Evolutionary conservation across 2,888 invertebrate species (phyloP), one percentile per base, ranked within the genome.

Genomic region (Rosalia funebris): DNA sequence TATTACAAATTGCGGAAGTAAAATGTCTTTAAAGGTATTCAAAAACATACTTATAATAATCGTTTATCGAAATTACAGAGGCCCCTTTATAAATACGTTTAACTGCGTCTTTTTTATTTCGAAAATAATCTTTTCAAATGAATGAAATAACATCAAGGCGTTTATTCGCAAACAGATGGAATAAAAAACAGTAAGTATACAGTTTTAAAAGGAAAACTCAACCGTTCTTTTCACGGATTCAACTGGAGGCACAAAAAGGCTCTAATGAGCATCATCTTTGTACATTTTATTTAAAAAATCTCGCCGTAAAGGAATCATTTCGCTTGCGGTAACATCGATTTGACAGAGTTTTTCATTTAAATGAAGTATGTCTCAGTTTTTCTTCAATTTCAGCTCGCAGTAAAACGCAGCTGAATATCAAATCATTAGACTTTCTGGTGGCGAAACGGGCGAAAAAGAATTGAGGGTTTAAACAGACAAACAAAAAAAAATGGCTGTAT

Each of bases 151-250:
- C 41, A 39, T 39, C 41, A 41, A 32, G 41, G 52, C 41, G 39
- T 41, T 41, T 41, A 20, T 39, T 52, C 15, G 25, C 16, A 7
- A 52, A 52, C 41, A 52, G 41, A 39, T 25, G 36, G 14, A 47
- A 47, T 32, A 16, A 16, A 36, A 44, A 47, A 44, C 11, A 11
- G 17, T 17, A 41, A 11, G 12, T 44, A 44, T 44, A 44, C 44
- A 44, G 14, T 46, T 46, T 46, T 20, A 44, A 25, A 44, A 19
- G 12, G 25, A 31, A 10, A 14, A 46, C 31, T 46, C 31, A 46
- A 25, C 9, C 46, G 16, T 12, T 31, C 12, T 20, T 44, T 46
- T 46, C 10, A 12, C 31, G 11, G 14, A 44, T 44, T 19, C 25
- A 3, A 46, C 25, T 44, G 20, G 17, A 2, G 47, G 4, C 16